A percentile compares a stretch with the other conserved stretches of the same genome.
Evolutionary conservation across 2,113 vertebrate genomes (phyloP).

Genomic region (Oreotrochilus melanogaster): DNA sequence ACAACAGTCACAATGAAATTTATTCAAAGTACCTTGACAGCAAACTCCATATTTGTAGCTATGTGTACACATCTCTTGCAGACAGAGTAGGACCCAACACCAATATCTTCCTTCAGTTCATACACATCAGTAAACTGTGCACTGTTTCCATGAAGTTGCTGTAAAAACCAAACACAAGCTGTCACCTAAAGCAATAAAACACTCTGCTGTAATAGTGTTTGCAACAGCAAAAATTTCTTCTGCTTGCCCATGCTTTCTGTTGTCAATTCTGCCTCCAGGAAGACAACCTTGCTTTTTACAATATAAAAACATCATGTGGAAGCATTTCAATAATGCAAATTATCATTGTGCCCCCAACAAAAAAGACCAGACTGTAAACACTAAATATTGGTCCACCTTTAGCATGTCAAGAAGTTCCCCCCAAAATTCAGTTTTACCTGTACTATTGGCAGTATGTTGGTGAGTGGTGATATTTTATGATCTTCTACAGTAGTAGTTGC

Average conservation of each 20-base stretch:
- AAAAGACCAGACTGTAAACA: not conserved
- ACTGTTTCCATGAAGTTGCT: conserved; percentile 89
- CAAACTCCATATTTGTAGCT: conserved; percentile 92
- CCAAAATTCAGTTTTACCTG: conserved; percentile 81
- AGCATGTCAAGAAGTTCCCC: not conserved
- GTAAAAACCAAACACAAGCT: conserved; percentile 16
- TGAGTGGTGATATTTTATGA: conserved; percentile 88
- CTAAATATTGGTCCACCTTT: not conserved
- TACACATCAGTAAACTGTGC: conserved; percentile 91
- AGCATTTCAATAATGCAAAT: not conserved
- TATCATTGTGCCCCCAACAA: not conserved
- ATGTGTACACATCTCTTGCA: conserved; percentile 94
- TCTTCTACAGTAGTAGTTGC: conserved; percentile 91
- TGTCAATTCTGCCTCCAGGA: not conserved
- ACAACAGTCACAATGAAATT: not conserved
- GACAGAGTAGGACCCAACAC: conserved; percentile 95
- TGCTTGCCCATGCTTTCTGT: not conserved
- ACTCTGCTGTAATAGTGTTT: not conserved
- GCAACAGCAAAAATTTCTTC: not conserved
- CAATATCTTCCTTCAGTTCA: conserved; percentile 96
- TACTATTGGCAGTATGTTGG: conserved; percentile 91
- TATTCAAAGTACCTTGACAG: conserved; percentile 88
- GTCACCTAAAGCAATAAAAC: not conserved
- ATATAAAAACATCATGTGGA: not conserved
- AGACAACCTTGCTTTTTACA: not conserved